Base-by-base conservation (phyloP, 30 jellyfish, hydroid and myxozoan species). In the Turritopsis dohrnii region DNA sequence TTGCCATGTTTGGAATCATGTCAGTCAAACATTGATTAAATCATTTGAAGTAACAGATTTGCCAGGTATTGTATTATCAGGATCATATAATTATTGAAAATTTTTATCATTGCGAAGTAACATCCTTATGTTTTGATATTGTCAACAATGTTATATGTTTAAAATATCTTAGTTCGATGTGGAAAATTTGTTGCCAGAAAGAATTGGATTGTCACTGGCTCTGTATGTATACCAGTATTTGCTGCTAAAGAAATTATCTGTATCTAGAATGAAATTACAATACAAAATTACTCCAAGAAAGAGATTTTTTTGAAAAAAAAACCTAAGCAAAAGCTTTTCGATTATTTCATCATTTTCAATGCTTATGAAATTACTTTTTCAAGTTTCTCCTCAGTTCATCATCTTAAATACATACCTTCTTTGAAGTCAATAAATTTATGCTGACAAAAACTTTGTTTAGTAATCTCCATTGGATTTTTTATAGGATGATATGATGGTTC, bases 401-500 rank as follows among this genome's bases (percentile, higher is more conserved):
- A n/a, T n/a, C n/a, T n/a, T n/a, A n/a, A n/a, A n/a, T n/a, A n/a
- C n/a, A n/a, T n/a, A n/a, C n/a, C n/a, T n/a, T n/a, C n/a, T n/a
- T n/a, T n/a, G n/a, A n/a, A n/a, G n/a, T n/a, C n/a, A n/a, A n/a
- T n/a, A n/a, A n/a, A n/a, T n/a, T n/a, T n/a, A n/a, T n/a, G n/a
- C n/a, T n/a, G n/a, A n/a, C n/a, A n/a, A n/a, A n/a, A n/a, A n/a
- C n/a, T n/a, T n/a, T n/a, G n/a, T n/a, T n/a, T n/a, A n/a, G n/a
- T n/a, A n/a, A n/a, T n/a, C n/a, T n/a, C n/a, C n/a, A n/a, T n/a
- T n/a, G n/a, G n/a, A n/a, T 23, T 60, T 66, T 65, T 75, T 84
- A 54, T 41, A 93, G 98, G 99, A 95, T 84, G 99, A 95, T 52
- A 91, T 95, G 99, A 90, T 85, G 96, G 87, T 95, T 82, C 86